Percentiles rank a stretch among this genome's conserved stretches.
phyloP scores from a whole-genome alignment of 2,888 invertebrate genomes.

The Mythimna lalbum region DNA sequence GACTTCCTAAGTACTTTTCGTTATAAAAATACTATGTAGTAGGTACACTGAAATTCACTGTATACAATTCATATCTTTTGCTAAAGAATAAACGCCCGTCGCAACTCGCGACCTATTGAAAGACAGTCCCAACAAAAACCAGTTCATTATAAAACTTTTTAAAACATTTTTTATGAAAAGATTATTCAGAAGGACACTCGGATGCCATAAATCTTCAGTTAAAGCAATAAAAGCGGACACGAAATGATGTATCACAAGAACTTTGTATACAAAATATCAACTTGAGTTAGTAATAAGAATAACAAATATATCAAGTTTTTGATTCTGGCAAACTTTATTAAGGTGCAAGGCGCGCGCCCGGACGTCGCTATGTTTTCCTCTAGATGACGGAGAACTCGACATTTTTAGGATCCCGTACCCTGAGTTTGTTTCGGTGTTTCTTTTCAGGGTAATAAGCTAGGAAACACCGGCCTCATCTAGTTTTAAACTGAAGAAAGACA shows the following conservation, averaged over 20 bases:
- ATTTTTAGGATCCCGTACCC: too few relatives aligned
- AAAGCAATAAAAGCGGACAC: conserved; percentile 59
- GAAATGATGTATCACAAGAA: conserved; percentile 59
- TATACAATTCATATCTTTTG: conserved; percentile 31
- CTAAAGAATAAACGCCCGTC: conserved; percentile 30
- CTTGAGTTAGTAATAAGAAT: conserved; percentile 15
- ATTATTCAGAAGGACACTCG: conserved; percentile 62
- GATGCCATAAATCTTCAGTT: conserved; percentile 56
- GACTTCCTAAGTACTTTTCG: not conserved
- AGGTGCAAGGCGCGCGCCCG: too few relatives aligned
- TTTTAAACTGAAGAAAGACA: too few relatives aligned
- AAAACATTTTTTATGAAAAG: conserved; percentile 64
- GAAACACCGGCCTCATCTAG: too few relatives aligned
- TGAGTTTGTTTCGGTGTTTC: too few relatives aligned
- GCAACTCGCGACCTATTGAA: conserved; percentile 37
- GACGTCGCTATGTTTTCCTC: too few relatives aligned
- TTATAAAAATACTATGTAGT: conserved; percentile 7
- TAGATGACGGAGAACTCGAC: too few relatives aligned
- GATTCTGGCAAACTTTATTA: conserved; percentile 26
- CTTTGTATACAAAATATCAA: conserved; percentile 50
- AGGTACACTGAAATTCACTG: conserved; percentile 19
- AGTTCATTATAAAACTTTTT: conserved; percentile 65
- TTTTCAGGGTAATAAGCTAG: too few relatives aligned
- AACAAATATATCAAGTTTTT: conserved; percentile 34
- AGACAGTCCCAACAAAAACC: conserved; percentile 50